Evolutionary conservation across 2,888 invertebrate species (phyloP).

Genomic region (Opisthograptis luteolata): DNA sequence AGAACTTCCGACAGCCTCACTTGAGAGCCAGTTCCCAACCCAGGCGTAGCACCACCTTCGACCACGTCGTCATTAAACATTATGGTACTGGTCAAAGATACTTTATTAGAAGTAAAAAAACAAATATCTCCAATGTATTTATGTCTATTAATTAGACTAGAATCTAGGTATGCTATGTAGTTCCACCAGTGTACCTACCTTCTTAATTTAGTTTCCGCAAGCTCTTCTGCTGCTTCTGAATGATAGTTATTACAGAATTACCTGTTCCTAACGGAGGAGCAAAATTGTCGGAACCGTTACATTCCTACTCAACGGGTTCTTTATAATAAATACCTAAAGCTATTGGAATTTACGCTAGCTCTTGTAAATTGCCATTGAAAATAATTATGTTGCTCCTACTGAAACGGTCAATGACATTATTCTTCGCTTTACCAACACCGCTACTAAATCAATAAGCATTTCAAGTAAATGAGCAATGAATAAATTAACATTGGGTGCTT

Average conservation of each 20-base stretch:
- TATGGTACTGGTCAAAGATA: too few species aligned
- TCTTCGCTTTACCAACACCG: too few species aligned
- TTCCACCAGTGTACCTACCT: not conserved
- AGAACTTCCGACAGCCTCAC: too few species aligned
- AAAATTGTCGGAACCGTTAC: conserved; percentile 36
- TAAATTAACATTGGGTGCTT: too few species aligned
- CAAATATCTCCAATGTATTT: too few species aligned
- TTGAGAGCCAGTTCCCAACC: too few species aligned
- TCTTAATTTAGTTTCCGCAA: conserved; percentile 11
- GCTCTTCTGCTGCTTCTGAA: conserved; percentile 22
- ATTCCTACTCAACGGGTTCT: conserved; percentile 27
- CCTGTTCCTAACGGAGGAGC: conserved; percentile 28
- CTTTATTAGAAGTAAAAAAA: too few species aligned
- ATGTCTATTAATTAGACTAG: too few species aligned
- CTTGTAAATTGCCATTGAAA: conserved; percentile 22
- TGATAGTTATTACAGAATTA: conserved; percentile 30
- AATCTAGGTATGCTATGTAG: conserved; percentile 13
- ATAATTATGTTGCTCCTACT: not conserved
- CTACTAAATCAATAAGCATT: not conserved
- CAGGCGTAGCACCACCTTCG: too few species aligned
- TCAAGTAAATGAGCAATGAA: too few species aligned
- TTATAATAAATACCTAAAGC: conserved; percentile 13
- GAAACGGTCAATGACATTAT: not conserved
- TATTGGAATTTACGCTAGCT: conserved; percentile 18
- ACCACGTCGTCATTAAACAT: too few species aligned